Evolutionary conservation across 92 coral and sea anemone species (phyloP).

Genomic region (Siderastrea radians): DNA sequence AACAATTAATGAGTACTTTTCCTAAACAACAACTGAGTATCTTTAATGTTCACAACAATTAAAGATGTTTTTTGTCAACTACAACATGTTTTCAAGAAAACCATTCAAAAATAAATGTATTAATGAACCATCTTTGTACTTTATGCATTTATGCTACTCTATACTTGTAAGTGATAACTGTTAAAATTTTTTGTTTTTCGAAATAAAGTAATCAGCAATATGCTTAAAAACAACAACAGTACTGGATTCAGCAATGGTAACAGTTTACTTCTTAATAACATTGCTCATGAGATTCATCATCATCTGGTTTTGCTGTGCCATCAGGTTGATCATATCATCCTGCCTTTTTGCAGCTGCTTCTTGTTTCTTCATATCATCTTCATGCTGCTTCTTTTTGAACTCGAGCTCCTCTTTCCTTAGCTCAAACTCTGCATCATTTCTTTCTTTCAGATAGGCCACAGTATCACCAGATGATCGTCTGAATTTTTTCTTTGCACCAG

Average conservation of each 20-base stretch:
- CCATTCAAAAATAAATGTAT: too few species aligned
- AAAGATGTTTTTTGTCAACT: too few species aligned
- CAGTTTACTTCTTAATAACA: not conserved
- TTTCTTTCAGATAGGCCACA: slow-evolving; percentile 57
- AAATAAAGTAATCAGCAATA: not conserved
- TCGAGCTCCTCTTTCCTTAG: slow-evolving; percentile 8
- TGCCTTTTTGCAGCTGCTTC: slow-evolving; percentile 57
- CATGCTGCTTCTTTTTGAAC: slow-evolving; percentile 38
- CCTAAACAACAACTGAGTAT: not conserved
- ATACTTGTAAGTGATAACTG: too few species aligned
- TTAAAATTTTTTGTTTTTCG: not conserved
- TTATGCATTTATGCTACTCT: too few species aligned
- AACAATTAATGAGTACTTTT: slow-evolving; percentile 38
- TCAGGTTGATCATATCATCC: slow-evolving; percentile 31
- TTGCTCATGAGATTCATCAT: slow-evolving; percentile 28
- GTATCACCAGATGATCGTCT: slow-evolving; percentile 55
- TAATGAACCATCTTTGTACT: too few species aligned
- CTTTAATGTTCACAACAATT: too few species aligned
- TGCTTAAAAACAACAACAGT: not conserved
- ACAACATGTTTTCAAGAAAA: too few species aligned
- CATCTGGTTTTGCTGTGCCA: slow-evolving; percentile 37
- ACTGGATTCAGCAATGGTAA: too few species aligned
- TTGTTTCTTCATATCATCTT: slow-evolving; percentile 18
- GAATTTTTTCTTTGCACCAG: slow-evolving; percentile 28
- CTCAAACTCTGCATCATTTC: slow-evolving; percentile 19